A percentile compares a stretch with the other conserved stretches of the same genome.
Conservation (phyloP, 2,888 invertebrate genomes). For the Tinea semifulvella region DNA sequence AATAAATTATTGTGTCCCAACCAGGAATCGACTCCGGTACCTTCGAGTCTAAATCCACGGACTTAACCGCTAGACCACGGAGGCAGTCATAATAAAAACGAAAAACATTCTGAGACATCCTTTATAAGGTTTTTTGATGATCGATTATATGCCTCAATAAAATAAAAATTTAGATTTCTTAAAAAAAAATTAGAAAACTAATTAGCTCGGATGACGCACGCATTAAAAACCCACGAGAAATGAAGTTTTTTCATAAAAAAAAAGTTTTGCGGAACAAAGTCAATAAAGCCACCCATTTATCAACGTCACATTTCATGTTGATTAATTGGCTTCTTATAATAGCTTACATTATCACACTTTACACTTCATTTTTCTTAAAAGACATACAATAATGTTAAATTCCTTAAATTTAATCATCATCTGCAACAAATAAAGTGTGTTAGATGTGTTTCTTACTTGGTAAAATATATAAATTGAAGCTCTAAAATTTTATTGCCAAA, state of each 20-base stretch:
- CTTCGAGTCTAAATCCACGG: no score
- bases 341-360: slow-evolving; percentile 8
- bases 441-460: no score
- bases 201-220: background rate
- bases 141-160: background rate
- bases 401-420: background rate
- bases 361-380: slow-evolving; percentile 6
- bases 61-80: no score
- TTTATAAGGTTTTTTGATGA: slow-evolving; percentile 14
- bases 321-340: slow-evolving; percentile 11
- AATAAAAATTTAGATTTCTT: background rate
- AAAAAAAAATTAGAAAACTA: background rate
- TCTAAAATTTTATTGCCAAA: no score
- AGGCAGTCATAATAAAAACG: no score
- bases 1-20: no score
- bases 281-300: slow-evolving; percentile 12
- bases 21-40: no score
- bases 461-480: no score
- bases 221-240: background rate
- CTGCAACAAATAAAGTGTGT: no score
- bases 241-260: background rate
- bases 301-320: slow-evolving; percentile 12
- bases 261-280: slow-evolving; percentile 10
- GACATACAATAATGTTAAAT: background rate
- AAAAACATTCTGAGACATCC: no score